Conservation (phyloP, 1,140 invertebrate species). For the Cotesia typhae region DNA sequence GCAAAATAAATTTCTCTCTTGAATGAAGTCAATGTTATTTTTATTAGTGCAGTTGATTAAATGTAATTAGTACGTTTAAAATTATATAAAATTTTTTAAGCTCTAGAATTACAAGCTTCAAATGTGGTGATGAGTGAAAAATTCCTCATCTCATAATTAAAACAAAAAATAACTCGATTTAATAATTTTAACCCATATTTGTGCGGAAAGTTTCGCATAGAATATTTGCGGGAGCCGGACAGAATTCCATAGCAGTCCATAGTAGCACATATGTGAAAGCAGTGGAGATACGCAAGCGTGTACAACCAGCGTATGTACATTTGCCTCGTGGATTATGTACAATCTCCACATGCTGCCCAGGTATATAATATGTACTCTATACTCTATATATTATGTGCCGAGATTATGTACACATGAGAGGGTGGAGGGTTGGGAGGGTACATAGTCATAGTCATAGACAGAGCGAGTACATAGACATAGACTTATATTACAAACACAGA, state of each 20-base stretch:
- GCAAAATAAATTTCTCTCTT: no score
- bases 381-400: not conserved
- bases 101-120: no score
- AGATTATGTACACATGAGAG: slow-evolving; percentile 3
- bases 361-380: slow-evolving; percentile 14
- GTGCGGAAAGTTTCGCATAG: no score
- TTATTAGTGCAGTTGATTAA: no score
- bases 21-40: no score
- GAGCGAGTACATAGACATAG: slow-evolving; percentile 15
- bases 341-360: slow-evolving; percentile 25
- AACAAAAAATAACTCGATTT: no score
- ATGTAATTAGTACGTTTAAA: no score
- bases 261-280: not conserved
- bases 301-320: slow-evolving; percentile 14
- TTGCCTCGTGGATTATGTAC: slow-evolving; percentile 29
- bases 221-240: slow-evolving; percentile 18
- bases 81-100: no score
- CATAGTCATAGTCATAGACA: not conserved
- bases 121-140: no score
- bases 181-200: no score
- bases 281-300: slow-evolving; percentile 13
- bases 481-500: not conserved
- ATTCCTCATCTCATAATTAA: no score
- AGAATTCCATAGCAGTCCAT: slow-evolving; percentile 4
- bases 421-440: slow-evolving; percentile 10